Evolutionary conservation across 2,797 vertebrate species (phyloP).

Genomic region (Enteromius fasciolatus): DNA sequence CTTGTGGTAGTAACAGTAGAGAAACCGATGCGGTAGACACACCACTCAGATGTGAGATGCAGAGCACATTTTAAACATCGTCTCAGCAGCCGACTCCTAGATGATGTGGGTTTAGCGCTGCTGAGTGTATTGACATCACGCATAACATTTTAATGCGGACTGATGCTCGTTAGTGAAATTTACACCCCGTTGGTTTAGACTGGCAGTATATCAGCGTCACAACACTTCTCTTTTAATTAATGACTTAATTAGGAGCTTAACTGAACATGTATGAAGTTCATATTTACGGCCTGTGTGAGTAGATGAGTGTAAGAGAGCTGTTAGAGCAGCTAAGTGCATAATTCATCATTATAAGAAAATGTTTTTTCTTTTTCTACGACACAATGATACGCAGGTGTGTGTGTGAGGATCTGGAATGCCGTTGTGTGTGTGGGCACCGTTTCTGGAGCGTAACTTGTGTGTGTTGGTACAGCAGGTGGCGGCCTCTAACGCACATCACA

Average conservation of each 20-base stretch:
- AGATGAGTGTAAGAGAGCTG: conserved; percentile 33
- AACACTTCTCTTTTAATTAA: conserved; percentile 57
- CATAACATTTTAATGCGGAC: conserved; percentile 1
- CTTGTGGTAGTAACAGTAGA: neutral
- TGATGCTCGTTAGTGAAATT: conserved; percentile 48
- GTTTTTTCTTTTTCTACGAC: neutral
- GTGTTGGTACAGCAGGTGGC: conserved; percentile 53
- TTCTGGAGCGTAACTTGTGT: conserved; percentile 42
- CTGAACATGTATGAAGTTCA: conserved; percentile 61
- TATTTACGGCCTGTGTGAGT: conserved; percentile 48
- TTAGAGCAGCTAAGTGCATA: conserved; percentile 40
- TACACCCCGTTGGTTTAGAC: conserved; percentile 43
- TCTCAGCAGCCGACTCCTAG: conserved; percentile 6
- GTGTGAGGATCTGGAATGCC: conserved; percentile 13
- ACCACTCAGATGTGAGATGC: neutral
- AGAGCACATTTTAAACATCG: neutral
- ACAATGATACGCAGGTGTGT: conserved; percentile 12
- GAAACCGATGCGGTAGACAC: neutral
- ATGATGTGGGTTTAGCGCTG: conserved; percentile 19
- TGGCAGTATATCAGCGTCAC: conserved; percentile 50
- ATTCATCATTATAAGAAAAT: conserved; percentile 40
- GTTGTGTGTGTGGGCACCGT: conserved; percentile 39
- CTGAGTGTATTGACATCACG: conserved; percentile 21
- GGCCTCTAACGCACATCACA: conserved; percentile 47
- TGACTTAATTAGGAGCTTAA: conserved; percentile 62